These are phyloP conservation scores for Diaphora mendica DNA, from an alignment of 2,888 invertebrate species.

Conservation along the genomic window DNA sequence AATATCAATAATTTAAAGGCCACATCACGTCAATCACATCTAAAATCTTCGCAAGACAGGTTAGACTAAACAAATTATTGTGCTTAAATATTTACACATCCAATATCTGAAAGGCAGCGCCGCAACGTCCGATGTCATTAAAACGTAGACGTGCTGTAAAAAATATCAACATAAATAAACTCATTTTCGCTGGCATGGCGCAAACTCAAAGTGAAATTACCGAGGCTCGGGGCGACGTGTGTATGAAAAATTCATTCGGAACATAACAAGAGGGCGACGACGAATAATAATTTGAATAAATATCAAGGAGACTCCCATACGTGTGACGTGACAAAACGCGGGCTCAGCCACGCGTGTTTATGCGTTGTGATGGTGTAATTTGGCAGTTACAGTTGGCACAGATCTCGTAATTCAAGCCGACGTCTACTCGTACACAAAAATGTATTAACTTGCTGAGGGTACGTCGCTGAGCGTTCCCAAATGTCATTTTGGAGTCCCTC, in stretches of 20 bases:
- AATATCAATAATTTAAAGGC: constrained; percentile 15
- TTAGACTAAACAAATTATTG: constrained; percentile 60
- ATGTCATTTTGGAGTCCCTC: constrained; percentile 61
- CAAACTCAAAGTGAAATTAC: constrained; percentile 85
- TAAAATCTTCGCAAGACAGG: constrained; percentile 38
- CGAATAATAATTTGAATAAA: constrained; percentile 85
- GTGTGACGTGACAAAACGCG: constrained; percentile 80
- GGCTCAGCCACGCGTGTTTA: constrained; percentile 78
- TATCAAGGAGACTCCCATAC: constrained; percentile 74
- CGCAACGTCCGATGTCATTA: constrained; percentile 60
- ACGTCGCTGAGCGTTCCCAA: constrained; percentile 50
- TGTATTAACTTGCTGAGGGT: constrained; percentile 78
- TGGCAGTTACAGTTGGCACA: constrained; percentile 71
- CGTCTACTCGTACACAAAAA: constrained; percentile 74
- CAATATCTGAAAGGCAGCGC: constrained; percentile 61
- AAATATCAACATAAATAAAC: constrained; percentile 77
- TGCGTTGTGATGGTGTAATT: constrained; percentile 82
- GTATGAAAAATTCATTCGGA: constrained; percentile 85
- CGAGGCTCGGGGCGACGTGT: constrained; percentile 77
- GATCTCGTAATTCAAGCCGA: constrained; percentile 70
- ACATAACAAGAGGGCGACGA: constrained; percentile 82
- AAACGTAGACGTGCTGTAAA: constrained; percentile 63
- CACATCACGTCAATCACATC: constrained; percentile 21
- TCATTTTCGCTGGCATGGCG: constrained; percentile 75
- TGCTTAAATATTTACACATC: constrained; percentile 66